Evolutionary conservation across 2,888 invertebrate species (phyloP).

Genomic region (Sinohyriopsis cumingii): DNA sequence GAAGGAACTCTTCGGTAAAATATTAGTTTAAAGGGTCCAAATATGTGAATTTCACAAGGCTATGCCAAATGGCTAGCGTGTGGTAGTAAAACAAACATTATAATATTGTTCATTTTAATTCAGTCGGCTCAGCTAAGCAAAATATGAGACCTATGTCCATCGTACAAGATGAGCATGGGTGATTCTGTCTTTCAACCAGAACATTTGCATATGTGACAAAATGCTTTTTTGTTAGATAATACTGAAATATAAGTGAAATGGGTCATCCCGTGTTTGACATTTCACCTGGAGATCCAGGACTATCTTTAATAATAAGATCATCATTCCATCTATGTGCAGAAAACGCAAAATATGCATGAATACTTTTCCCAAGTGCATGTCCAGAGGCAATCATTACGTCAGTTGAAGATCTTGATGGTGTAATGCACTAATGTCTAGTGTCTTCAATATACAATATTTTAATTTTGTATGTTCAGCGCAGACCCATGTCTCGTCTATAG

Average conservation of each 20-base stretch:
- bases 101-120: not conserved
- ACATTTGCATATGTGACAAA: constrained; percentile 14
- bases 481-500: constrained; percentile 6
- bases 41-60: not conserved
- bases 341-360: constrained; percentile 22
- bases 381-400: constrained; percentile 21
- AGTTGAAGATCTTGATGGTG: constrained; percentile 16
- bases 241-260: constrained; percentile 16
- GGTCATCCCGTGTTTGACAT: constrained; percentile 25
- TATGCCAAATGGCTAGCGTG: not conserved
- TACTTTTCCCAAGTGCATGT: constrained; percentile 17
- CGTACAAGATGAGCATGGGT: constrained; percentile 10
- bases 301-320: constrained; percentile 6
- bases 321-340: constrained; percentile 13
- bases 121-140: constrained; percentile 4
- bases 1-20: not conserved
- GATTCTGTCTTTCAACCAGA: constrained; percentile 1
- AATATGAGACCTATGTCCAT: constrained; percentile 13
- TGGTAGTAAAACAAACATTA: not conserved
- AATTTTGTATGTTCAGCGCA: constrained; percentile 9
- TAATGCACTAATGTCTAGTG: constrained; percentile 9
- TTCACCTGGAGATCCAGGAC: constrained; percentile 14
- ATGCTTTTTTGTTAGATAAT: constrained; percentile 15
- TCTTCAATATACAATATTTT: constrained; percentile 11
- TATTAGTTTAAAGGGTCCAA: constrained; percentile 1